Percentiles rank a stretch among this genome's conserved stretches.
These are phyloP conservation scores for Coelopa pilipes DNA, from an alignment of 2,888 invertebrate species.

Conservation along the genomic window DNA sequence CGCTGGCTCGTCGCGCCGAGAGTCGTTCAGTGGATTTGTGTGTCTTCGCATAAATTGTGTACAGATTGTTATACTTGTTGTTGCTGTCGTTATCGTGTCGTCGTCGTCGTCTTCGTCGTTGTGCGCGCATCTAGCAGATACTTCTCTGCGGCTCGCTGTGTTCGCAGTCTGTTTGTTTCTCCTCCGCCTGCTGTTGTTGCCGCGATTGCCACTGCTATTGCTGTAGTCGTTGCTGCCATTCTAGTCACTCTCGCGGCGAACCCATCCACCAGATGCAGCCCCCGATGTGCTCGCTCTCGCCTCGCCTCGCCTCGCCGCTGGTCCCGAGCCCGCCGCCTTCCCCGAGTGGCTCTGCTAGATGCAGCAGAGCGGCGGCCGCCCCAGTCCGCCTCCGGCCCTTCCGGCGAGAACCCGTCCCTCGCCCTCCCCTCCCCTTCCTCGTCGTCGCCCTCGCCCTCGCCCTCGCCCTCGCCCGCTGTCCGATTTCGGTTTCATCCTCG, in stretches of 20 bases:
- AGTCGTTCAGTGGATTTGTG: conserved; percentile 64
- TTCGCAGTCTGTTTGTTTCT: neutral
- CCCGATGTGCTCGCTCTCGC: no score
- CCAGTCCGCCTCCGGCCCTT: no score
- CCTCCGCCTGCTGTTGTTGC: neutral
- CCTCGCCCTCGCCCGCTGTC: no score
- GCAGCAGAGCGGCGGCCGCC: no score
- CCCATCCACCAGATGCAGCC: no score
- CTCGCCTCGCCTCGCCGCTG: no score
- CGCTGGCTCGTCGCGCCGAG: conserved; percentile 40
- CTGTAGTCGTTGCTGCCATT: no score
- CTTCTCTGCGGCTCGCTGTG: neutral
- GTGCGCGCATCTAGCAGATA: conserved; percentile 11
- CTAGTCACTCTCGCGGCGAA: no score
- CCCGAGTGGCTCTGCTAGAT: no score
- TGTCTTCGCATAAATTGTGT: conserved; percentile 65
- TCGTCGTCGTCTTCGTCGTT: neutral
- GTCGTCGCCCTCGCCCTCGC: neutral
- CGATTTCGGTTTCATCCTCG: neutral
- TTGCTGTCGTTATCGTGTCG: neutral
- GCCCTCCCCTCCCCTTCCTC: no score
- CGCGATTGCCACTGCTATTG: neutral
- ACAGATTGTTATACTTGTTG: conserved; percentile 28
- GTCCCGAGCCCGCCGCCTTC: no score
- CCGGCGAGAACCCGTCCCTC: no score